Conservation (phyloP, 2,888 invertebrate genomes). For the Pseudanteris insignis region DNA sequence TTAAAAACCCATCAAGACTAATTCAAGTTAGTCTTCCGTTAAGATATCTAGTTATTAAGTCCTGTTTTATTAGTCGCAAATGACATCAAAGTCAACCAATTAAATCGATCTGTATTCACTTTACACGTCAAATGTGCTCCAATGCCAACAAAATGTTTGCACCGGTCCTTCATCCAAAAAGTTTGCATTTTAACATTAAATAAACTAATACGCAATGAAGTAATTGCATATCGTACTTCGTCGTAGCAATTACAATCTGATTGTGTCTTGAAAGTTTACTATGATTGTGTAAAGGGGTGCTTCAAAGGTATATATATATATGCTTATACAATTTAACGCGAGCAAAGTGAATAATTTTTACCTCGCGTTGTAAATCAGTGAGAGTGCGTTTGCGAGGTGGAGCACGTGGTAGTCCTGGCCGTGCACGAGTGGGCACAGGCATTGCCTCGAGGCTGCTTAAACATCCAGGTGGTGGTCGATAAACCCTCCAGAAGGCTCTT, state of each 20-base stretch:
- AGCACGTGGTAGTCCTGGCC: constrained; percentile 73
- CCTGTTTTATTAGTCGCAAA: too few species aligned
- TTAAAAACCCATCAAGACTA: too few species aligned
- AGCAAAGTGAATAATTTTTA: constrained; percentile 60
- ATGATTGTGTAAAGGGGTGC: constrained; percentile 25
- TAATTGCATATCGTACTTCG: constrained; percentile 23
- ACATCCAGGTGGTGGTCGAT: constrained; percentile 91
- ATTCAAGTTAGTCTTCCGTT: too few species aligned
- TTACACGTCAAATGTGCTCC: too few species aligned
- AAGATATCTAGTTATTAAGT: too few species aligned
- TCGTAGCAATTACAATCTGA: constrained; percentile 15
- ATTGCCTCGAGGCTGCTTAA: constrained; percentile 86
- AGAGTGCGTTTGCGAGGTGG: constrained; percentile 78
- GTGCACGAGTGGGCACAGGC: constrained; percentile 81
- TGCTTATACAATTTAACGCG: constrained; percentile 21
- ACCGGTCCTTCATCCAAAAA: too few species aligned
- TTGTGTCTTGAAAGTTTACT: constrained; percentile 24
- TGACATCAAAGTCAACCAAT: too few species aligned
- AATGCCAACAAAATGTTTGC: too few species aligned
- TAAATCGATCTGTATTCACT: too few species aligned
- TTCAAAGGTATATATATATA: constrained; percentile 29
- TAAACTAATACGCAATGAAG: too few species aligned
- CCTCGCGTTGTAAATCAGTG: constrained; percentile 83
- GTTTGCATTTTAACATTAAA: too few species aligned
- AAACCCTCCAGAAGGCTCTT: constrained; percentile 96